Evolutionary conservation across 2,888 invertebrate species (phyloP), one percentile per base, ranked within the genome.

Genomic region (Lasius platythorax): DNA sequence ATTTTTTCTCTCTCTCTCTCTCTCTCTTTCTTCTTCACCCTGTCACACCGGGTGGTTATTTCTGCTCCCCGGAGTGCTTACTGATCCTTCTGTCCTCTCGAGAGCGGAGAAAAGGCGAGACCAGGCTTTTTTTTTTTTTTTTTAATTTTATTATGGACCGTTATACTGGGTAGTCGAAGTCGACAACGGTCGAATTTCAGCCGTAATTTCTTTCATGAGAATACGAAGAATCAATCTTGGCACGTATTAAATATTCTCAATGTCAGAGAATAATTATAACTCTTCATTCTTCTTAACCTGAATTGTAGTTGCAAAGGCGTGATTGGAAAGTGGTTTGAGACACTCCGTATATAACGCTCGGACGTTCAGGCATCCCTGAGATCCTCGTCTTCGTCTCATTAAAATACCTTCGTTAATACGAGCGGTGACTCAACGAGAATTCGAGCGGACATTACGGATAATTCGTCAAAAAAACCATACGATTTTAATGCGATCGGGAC

Each of bases 341-440:
- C 23, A 58, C 23, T 9, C 18, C 12, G 28, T 23, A 53, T 18
- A 15, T 18, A 73, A 37, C 12, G n/a, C 23, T 64, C n/a, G 50
- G 8, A 56, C 28, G 58, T 18, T 3, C 15, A 11, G 46, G 46
- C 43, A 72, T 72, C 53, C 40, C 72, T 64, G 64, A 82, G 64
- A 82, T 74, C 33, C 15, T 67, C 28, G 18, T 67, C 66, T 75
- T 64, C 56, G 56, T 72, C 58, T 83, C 70, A 72, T 85, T 85
- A 82, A 85, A 85, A 82, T 82, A 74, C 64, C 56, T 63, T 9
- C 74, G 43, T 23, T 79, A 72, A 79, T 30, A 18, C 18, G n/a
- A 61, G 63, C 6, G 40, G n/a, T 74, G 43, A 84, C 58, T 74
- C 53, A 9, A 72, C 23, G 15, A 33, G 46, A 79, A 58, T 53